Evolutionary conservation across 2,113 vertebrate genomes (phyloP).

Genomic region (Boleophthalmus pectinirostris): DNA sequence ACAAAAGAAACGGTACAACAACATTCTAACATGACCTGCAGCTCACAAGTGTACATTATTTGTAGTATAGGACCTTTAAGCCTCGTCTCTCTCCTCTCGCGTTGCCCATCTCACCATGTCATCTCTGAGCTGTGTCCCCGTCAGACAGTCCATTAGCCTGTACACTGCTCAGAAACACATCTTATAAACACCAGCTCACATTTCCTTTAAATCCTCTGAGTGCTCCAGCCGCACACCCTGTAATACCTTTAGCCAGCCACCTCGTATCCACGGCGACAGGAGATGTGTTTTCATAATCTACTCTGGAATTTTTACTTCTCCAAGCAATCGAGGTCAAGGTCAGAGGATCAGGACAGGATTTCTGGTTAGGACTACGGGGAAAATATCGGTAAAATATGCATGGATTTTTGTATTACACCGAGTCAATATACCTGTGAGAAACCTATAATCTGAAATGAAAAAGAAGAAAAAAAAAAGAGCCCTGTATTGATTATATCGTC

Average conservation of each 20-base stretch:
- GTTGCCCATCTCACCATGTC: too few species aligned
- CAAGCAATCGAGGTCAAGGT: constrained; percentile 56
- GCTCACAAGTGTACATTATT: too few species aligned
- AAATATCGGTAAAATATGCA: not conserved
- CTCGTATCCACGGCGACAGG: constrained; percentile 36
- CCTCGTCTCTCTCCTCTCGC: too few species aligned
- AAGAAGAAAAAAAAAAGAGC: too few species aligned
- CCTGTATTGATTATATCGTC: too few species aligned
- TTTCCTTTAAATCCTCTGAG: constrained; percentile 60
- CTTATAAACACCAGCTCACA: constrained; percentile 28
- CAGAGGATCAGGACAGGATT: constrained; percentile 58
- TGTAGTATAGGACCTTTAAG: too few species aligned
- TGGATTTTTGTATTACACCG: too few species aligned
- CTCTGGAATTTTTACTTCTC: constrained; percentile 28
- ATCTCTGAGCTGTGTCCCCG: constrained; percentile 15
- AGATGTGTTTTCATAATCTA: constrained; percentile 44
- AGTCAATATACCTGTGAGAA: too few species aligned
- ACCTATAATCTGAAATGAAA: too few species aligned
- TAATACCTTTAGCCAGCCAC: constrained; percentile 27
- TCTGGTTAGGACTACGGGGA: constrained; percentile 27
- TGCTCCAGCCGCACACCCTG: constrained; percentile 30
- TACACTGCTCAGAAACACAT: constrained; percentile 9
- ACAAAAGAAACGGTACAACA: too few species aligned
- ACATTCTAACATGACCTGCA: too few species aligned
- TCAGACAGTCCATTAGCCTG: constrained; percentile 33